Base-by-base conservation (phyloP, 23 tunicate genomes). In the Ciona savignyi region DNA sequence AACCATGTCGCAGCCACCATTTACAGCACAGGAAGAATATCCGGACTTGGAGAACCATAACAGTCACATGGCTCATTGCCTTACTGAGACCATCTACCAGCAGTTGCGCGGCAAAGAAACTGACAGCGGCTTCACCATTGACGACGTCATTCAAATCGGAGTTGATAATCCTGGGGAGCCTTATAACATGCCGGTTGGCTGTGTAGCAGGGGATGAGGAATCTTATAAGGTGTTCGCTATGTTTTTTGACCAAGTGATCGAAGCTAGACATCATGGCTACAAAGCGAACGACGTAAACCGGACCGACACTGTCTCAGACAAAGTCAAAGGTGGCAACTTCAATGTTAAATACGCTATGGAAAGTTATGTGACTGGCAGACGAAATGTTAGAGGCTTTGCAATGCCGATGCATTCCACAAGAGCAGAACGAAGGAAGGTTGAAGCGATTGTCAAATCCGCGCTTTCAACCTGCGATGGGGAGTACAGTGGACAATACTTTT, bases 81-180 rank as follows among this genome's bases (percentile, higher is more conserved):
- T 92, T 32, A 80, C 93, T 1, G 29, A 76, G 74, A 87, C 85
- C 28, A 34, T 81, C 6, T 92, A 85, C 87, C 81, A 81, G 73
- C 35, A 77, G 51, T 31, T 85, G 73, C 74, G 90, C 2, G 79
- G 83, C 11, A 79, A 80, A 31, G 72, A 78, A 64, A 95, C 99
- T 3, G 74, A 74, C 0, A 51, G 77, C 56, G 99, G 99, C 0
- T 95, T 87, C 62, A 88, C 99, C 29, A 80, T 95, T 65, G 96
- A 95, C 48, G 66, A 83, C 66, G 82, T 51, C 63, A 95, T 95
- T 70, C 99, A 95, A 77, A 95, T 95, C 4, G 98, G 98, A 25
- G 92, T 92, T 2, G 98, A 92, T 74, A 92, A 92, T 61, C 98
- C 80, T 86, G 74, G 74, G 33, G 29, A 66, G 61, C n/a, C n/a